A percentile compares a stretch with the other conserved stretches of the same genome.
Conservation (phyloP, 1,140 invertebrate genomes). For the Aphidius ervi region DNA sequence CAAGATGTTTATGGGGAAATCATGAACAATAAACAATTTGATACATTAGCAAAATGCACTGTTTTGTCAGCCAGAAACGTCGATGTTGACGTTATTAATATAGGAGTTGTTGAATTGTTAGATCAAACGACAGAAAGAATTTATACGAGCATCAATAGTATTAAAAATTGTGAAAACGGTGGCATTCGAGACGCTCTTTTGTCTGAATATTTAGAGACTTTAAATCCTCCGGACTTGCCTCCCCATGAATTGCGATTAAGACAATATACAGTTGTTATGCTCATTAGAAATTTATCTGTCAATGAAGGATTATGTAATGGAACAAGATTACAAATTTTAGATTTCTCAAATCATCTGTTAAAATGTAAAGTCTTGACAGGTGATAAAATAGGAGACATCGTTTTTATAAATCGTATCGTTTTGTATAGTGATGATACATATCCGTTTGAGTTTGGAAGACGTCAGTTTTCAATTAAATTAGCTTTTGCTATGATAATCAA, state of each 20-base stretch:
- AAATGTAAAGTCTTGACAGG: conserved; percentile 9
- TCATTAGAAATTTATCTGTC: conserved; percentile 14
- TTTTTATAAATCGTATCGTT: conserved; percentile 23
- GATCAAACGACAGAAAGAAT: conserved; percentile 10
- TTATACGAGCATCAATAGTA: background rate
- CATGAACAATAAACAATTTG: conserved; percentile 13
- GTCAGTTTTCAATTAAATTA: conserved; percentile 34
- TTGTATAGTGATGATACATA: conserved; percentile 19
- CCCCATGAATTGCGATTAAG: conserved; percentile 18
- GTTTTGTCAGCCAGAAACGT: background rate
- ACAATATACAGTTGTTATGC: conserved; percentile 13
- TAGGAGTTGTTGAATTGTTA: background rate
- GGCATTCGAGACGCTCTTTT: background rate
- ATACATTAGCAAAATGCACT: conserved; percentile 14
- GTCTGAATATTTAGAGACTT: conserved; percentile 22
- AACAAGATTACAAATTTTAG: conserved; percentile 23
- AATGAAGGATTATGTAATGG: conserved; percentile 22
- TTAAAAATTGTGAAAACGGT: no score
- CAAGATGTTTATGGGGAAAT: conserved; percentile 12
- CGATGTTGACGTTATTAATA: conserved; percentile 10
- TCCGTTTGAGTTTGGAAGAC: conserved; percentile 20
- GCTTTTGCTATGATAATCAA: conserved; percentile 53
- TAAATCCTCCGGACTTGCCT: conserved; percentile 2
- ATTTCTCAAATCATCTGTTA: conserved; percentile 23
- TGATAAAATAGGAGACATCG: conserved; percentile 17